A percentile compares a stretch with the other conserved stretches of the same genome.
Conservation (phyloP, 1,140 invertebrate species). For the Acromyrmex charruanus region DNA sequence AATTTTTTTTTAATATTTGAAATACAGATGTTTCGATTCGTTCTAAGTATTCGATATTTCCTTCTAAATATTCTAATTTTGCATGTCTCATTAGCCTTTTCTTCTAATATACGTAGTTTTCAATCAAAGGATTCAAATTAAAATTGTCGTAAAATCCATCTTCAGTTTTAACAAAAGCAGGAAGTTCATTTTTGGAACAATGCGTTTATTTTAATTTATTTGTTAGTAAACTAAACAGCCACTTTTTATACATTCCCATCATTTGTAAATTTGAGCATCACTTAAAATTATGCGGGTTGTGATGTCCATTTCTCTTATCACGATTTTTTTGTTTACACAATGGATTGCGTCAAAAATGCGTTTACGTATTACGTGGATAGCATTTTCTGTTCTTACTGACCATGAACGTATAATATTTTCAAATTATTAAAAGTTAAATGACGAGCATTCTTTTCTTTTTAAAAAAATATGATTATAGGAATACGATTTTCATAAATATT, state of each 20-base stretch:
- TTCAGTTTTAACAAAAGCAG: not conserved
- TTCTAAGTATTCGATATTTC: not conserved
- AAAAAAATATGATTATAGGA: not conserved
- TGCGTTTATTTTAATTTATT: constrained; percentile 6
- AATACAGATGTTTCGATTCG: not conserved
- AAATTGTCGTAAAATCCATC: not conserved
- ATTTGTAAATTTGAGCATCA: not conserved
- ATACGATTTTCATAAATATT: not conserved
- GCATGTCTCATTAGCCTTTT: not conserved
- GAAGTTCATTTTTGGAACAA: no score
- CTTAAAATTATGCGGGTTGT: not conserved
- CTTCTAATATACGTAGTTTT: not conserved
- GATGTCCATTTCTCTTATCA: not conserved
- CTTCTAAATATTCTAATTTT: not conserved
- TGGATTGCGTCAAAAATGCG: not conserved
- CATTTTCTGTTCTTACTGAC: not conserved
- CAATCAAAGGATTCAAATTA: not conserved
- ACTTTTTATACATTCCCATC: not conserved
- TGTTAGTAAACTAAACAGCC: not conserved
- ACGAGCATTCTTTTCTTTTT: not conserved
- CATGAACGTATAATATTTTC: not conserved
- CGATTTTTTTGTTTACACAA: constrained; percentile 23
- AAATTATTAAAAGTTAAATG: not conserved
- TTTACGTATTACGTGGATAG: not conserved
- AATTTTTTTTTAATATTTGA: not conserved